These are phyloP conservation scores for Gandaritis pyraliata DNA, from an alignment of 2,888 invertebrate species.

Conservation along the genomic window DNA sequence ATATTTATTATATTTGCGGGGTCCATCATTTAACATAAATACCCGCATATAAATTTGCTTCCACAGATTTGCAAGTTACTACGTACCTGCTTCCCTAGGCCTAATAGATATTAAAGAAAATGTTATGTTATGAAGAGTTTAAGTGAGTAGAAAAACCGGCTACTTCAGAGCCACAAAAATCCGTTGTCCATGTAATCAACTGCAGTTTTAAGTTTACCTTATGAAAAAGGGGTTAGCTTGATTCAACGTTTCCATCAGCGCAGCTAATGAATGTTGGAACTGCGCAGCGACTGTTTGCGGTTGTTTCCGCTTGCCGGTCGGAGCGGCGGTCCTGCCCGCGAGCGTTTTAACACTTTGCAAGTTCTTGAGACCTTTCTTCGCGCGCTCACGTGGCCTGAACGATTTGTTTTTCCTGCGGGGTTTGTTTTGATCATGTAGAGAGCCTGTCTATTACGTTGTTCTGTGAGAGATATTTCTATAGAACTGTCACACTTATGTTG, in stretches of 20 bases:
- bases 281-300: constrained; percentile 97
- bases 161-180: too few species aligned
- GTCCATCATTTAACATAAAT: too few species aligned
- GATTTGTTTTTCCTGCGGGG: constrained; percentile 94
- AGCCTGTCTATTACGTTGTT: constrained; percentile 22
- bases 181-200: too few species aligned
- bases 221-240: constrained; percentile 87
- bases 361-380: constrained; percentile 95
- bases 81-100: too few species aligned
- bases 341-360: constrained; percentile 96
- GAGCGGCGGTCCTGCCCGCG: constrained; percentile 89
- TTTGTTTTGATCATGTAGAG: constrained; percentile 9
- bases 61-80: too few species aligned
- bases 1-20: too few species aligned
- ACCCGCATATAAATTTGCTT: too few species aligned
- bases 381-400: constrained; percentile 93
- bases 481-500: neutral
- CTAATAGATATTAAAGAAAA: too few species aligned
- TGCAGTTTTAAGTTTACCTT: constrained; percentile 54
- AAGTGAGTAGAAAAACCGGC: too few species aligned
- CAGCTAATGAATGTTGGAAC: constrained; percentile 96
- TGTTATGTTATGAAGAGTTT: too few species aligned
- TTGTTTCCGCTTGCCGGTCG: constrained; percentile 90
- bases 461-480: constrained; percentile 31
- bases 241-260: constrained; percentile 96